phyloP scores from a whole-genome alignment of 1,140 invertebrate species.

The Drosophila truncata region DNA sequence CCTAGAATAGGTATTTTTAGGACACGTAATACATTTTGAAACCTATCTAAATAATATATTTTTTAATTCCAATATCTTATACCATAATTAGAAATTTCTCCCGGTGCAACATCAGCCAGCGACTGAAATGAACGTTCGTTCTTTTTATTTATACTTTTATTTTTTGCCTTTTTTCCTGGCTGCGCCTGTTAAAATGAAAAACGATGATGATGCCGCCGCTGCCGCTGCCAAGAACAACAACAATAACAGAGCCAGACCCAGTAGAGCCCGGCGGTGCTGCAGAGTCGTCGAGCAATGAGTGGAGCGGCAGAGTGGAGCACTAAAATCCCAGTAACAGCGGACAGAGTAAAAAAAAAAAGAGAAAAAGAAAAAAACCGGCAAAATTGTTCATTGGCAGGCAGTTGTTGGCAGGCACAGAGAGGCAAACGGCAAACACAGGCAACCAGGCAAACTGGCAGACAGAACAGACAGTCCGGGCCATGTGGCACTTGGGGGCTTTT shows the following conservation, averaged over 20 bases:
- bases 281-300: constrained; percentile 35
- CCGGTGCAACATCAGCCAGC: constrained; percentile 20
- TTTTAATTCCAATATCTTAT: no score
- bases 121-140: constrained; percentile 39
- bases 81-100: background rate
- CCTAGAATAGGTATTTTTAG: no score
- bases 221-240: constrained; percentile 42
- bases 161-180: constrained; percentile 49
- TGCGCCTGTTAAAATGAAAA: constrained; percentile 70
- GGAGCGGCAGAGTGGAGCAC: constrained; percentile 48
- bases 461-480: constrained; percentile 24
- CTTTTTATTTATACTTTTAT: constrained; percentile 42
- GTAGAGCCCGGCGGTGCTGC: constrained; percentile 18
- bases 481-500: constrained; percentile 47
- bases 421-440: constrained; percentile 11
- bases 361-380: constrained; percentile 46
- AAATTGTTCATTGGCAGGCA: constrained; percentile 57
- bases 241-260: constrained; percentile 15
- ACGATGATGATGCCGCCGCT: constrained; percentile 63
- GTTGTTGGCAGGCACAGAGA: constrained; percentile 41
- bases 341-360: constrained; percentile 16
- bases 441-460: constrained; percentile 11
- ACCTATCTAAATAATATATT: no score
- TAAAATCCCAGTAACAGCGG: constrained; percentile 57
- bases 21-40: no score